Base-by-base conservation (phyloP, 2,888 invertebrate species). In the Habroteleia sp. region DNA sequence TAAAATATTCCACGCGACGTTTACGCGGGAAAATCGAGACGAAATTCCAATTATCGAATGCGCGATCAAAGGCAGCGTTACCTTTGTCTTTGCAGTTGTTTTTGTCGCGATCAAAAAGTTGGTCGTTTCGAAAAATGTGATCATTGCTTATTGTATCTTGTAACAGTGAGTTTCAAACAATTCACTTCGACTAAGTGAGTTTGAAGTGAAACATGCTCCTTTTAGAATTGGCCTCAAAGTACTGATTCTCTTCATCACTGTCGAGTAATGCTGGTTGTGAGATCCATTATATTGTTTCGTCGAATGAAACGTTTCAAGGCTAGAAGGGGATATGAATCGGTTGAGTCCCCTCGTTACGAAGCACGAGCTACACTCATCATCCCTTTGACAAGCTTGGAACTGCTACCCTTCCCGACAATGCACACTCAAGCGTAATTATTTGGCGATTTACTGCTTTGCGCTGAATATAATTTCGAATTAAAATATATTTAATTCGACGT, bases 401-500 rank as follows among this genome's bases (percentile, higher is more conserved):
- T 74, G 77, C 76, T 68, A 77, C 78, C 78, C 81, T 76, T 76
- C 50, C 54, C 58, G 35, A 33, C 48, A 50, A 54, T 60, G 66
- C 71, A 72, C 77, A 66, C 75, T 78, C 75, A 73, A 75, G 77
- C 78, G 80, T 83, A 85, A 87, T 87, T 86, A 85, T 85, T 85
- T 84, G 80, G 82, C 82, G 85, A 87, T 87, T 85, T 84, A 81
- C 84, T 81, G 81, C 79, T 82, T 80, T 80, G 81, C 80, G 79
- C 69, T 74, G 75, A 66, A 72, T 75, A 80, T 80, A 77, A 81
- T 82, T 82, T 80, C 79, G 79, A 82, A 85, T 84, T 84, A 82
- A 85, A 84, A 85, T 83, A 84, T 84, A 84, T 84, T 85, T 84
- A 82, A n/a, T n/a, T n/a, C n/a, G n/a, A n/a, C n/a, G n/a, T 11